Percentiles rank a stretch among this genome's conserved stretches.
Conservation (phyloP, 2,888 invertebrate genomes). For the Nebria brevicollis region DNA sequence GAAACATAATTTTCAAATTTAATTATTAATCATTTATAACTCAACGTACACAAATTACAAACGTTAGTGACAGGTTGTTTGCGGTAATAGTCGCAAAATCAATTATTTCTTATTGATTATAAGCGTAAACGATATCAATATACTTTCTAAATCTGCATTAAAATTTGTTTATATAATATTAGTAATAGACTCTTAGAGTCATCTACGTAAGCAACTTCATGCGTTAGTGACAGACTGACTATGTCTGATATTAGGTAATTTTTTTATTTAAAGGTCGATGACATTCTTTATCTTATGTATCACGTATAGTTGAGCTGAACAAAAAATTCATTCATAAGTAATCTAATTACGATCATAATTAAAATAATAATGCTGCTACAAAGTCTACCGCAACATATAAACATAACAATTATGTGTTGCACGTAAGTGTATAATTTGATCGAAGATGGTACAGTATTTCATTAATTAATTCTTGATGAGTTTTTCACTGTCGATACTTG, state of each 20-base stretch:
- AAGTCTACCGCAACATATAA: not conserved
- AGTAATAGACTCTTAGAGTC: too few relatives aligned
- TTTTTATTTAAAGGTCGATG: not conserved
- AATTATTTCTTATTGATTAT: too few relatives aligned
- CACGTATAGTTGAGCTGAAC: not conserved
- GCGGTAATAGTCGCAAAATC: too few relatives aligned
- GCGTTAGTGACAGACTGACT: too few relatives aligned
- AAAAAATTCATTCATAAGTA: not conserved
- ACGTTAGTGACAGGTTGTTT: too few relatives aligned
- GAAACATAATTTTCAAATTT: not conserved
- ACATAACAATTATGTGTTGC: not conserved
- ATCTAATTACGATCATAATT: not conserved
- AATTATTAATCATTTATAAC: too few relatives aligned
- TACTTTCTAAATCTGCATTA: too few relatives aligned
- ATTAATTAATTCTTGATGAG: constrained; percentile 2
- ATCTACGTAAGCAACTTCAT: too few relatives aligned
- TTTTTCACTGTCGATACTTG: not conserved
- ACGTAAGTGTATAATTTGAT: not conserved
- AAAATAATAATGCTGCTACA: not conserved
- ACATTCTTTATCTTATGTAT: not conserved
- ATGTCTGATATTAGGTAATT: too few relatives aligned
- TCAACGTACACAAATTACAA: too few relatives aligned
- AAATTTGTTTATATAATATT: too few relatives aligned
- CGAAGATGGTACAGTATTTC: not conserved
- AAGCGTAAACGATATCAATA: too few relatives aligned